Conservation (phyloP, 1,140 invertebrate genomes). For the Drosophila teissieri region DNA sequence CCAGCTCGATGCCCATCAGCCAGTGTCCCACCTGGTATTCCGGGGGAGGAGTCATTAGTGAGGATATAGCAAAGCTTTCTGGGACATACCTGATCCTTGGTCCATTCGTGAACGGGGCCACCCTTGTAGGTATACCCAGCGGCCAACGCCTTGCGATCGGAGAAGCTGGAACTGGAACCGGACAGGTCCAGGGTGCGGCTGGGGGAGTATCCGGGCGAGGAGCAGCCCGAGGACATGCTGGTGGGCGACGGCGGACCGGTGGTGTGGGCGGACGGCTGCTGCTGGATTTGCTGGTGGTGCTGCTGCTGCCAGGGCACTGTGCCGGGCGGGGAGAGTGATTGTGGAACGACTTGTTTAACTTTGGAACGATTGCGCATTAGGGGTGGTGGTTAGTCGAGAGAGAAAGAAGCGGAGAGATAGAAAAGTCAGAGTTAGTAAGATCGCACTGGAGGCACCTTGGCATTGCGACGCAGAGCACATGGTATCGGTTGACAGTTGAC, state of each 20-base stretch:
- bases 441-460: not conserved
- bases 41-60: not conserved
- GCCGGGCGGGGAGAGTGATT: conserved; percentile 86
- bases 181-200: conserved; percentile 85
- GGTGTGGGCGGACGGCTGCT: conserved; percentile 85
- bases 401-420: conserved; percentile 32
- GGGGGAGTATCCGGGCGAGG: conserved; percentile 85
- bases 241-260: conserved; percentile 87
- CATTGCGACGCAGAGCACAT: conserved; percentile 19
- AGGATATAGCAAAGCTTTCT: not conserved
- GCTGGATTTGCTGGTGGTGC: conserved; percentile 83
- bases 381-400: conserved; percentile 12
- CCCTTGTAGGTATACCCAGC: conserved; percentile 88
- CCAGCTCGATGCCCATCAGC: conserved; percentile 92
- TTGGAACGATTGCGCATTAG: conserved; percentile 12
- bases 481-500: conserved; percentile 12
- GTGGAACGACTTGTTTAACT: conserved; percentile 88
- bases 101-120: conserved; percentile 92
- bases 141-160: conserved; percentile 75
- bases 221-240: conserved; percentile 87
- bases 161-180: conserved; percentile 86
- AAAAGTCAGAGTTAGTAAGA: conserved; percentile 36
- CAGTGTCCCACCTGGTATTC: conserved; percentile 93
- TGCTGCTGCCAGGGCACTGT: conserved; percentile 87
- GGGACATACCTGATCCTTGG: conserved; percentile 90